phyloP scores from a whole-genome alignment of 2,888 invertebrate genomes.

The Creontiades dilutus region DNA sequence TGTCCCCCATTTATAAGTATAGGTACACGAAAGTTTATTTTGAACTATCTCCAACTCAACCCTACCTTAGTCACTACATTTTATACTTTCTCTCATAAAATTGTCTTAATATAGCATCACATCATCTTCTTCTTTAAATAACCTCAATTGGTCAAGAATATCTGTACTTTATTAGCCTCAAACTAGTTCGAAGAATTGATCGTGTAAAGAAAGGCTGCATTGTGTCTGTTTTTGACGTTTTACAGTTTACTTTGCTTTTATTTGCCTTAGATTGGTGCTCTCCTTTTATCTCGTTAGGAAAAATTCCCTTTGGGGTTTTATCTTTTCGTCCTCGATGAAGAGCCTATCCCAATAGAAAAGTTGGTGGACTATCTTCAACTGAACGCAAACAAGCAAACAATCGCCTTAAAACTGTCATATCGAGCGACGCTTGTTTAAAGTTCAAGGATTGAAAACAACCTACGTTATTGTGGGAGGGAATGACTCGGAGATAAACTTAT shows the following conservation, averaged over 20 bases:
- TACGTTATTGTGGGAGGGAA: background rate
- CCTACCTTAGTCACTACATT: too few species aligned
- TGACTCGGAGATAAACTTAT: background rate
- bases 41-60: too few species aligned
- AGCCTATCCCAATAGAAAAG: constrained; percentile 35
- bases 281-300: constrained; percentile 21
- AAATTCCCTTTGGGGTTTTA: background rate
- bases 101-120: too few species aligned
- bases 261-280: constrained; percentile 32
- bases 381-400: constrained; percentile 11
- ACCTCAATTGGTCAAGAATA: too few species aligned
- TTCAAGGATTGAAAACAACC: background rate
- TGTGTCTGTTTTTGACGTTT: constrained; percentile 2
- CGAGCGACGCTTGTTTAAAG: constrained; percentile 17
- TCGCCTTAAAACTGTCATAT: constrained; percentile 12
- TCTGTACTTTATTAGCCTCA: too few species aligned
- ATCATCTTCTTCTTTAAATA: too few species aligned
- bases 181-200: too few species aligned
- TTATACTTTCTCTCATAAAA: too few species aligned
- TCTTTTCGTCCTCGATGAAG: constrained; percentile 22
- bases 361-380: background rate
- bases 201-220: too few species aligned
- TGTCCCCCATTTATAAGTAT: too few species aligned
- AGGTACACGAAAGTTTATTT: too few species aligned
- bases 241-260: constrained; percentile 11